These are phyloP conservation scores for Andrena flavipes DNA, from an alignment of 2,888 invertebrate genomes.

Conservation along the genomic window DNA sequence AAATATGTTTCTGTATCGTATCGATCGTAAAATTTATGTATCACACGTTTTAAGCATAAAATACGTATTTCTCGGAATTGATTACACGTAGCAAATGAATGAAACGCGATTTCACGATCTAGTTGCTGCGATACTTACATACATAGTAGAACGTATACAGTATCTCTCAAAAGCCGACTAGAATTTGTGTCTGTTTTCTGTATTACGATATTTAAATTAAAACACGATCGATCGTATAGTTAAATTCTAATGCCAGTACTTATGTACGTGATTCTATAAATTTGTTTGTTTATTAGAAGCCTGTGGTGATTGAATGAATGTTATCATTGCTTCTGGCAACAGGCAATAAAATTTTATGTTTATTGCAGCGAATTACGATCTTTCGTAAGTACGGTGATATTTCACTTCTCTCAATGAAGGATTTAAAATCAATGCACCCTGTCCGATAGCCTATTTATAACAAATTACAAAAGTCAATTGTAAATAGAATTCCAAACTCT, in stretches of 20 bases:
- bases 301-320: neutral
- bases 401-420: neutral
- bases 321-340: neutral
- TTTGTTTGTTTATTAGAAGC: neutral
- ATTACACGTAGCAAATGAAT: conserved; percentile 12
- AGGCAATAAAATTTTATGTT: conserved; percentile 1
- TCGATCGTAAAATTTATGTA: neutral
- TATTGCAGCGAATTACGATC: neutral
- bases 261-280: neutral
- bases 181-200: neutral
- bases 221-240: neutral
- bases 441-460: no score
- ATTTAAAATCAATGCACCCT: neutral
- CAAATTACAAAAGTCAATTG: no score
- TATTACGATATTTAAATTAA: neutral
- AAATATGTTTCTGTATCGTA: neutral
- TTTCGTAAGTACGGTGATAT: neutral
- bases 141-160: neutral
- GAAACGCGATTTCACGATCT: conserved; percentile 15
- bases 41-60: neutral
- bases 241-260: neutral
- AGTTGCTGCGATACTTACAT: neutral
- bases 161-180: neutral
- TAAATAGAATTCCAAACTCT: no score
- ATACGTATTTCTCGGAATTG: conserved; percentile 1